Conservation (phyloP, 2,797 vertebrate genomes). For the Phataginus tetradactyla region DNA sequence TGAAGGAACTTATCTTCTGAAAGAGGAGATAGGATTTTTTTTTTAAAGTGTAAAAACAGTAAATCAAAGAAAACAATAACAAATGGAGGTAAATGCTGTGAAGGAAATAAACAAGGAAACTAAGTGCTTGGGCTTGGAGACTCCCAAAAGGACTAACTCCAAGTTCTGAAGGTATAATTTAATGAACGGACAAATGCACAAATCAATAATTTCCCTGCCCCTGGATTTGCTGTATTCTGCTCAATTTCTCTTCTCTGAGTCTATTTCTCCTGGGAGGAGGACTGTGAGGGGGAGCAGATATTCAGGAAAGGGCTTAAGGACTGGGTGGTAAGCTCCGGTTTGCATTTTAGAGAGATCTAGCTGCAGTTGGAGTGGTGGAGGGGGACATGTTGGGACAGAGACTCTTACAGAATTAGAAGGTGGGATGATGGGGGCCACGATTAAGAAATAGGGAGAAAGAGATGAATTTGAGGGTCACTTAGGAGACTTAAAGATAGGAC, state of each 20-base stretch:
- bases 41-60: not conserved
- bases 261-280: slow-evolving; percentile 23
- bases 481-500: not conserved
- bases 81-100: not conserved
- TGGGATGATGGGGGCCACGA: not conserved
- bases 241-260: slow-evolving; percentile 46
- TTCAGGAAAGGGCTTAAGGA: not conserved
- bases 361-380: accelerated
- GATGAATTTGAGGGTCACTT: not conserved
- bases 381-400: not conserved
- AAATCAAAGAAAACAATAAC: slow-evolving; percentile 45
- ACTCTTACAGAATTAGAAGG: not conserved
- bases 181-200: slow-evolving; percentile 61
- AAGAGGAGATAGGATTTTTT: not conserved
- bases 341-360: not conserved
- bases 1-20: slow-evolving; percentile 30
- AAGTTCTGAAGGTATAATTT: slow-evolving; percentile 66
- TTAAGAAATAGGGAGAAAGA: not conserved
- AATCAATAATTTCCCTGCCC: slow-evolving; percentile 48
- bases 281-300: not conserved
- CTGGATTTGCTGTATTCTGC: slow-evolving; percentile 55
- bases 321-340: not conserved
- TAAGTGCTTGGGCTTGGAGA: not conserved
- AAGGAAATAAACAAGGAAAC: slow-evolving; percentile 62
- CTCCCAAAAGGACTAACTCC: slow-evolving; percentile 57